These are phyloP conservation scores for Chelon labrosus DNA, from an alignment of 2,797 vertebrate genomes.

Conservation along the genomic window DNA sequence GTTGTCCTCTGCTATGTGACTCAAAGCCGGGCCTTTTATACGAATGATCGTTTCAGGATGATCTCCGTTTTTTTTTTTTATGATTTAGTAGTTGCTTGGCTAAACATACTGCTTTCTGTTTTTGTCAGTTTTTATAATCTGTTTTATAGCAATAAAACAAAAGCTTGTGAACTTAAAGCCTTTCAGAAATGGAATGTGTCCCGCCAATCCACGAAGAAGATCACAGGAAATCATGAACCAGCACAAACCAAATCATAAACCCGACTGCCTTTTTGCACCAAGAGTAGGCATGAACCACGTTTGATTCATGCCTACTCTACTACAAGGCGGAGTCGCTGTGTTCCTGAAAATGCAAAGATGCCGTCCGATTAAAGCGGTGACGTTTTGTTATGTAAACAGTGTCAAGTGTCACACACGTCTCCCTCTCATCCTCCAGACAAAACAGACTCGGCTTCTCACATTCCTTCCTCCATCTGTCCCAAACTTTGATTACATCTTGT, in stretches of 20 bases:
- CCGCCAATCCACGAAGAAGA: slow-evolving; percentile 51
- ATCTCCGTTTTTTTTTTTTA: slow-evolving; percentile 30
- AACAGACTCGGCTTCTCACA: slow-evolving; percentile 67
- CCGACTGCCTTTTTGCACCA: slow-evolving; percentile 42
- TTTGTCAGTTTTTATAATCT: slow-evolving; percentile 45
- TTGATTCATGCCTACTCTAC: slow-evolving; percentile 50
- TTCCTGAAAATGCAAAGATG: slow-evolving; percentile 60
- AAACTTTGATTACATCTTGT: slow-evolving; percentile 72
- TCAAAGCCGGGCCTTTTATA: slow-evolving; percentile 38
- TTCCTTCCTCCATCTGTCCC: slow-evolving; percentile 63
- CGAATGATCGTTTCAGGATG: slow-evolving; percentile 34
- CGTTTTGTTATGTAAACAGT: slow-evolving; percentile 80
- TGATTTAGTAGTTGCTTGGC: slow-evolving; percentile 57
- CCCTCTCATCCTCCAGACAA: slow-evolving; percentile 69
- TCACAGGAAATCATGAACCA: slow-evolving; percentile 62
- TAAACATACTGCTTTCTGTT: slow-evolving; percentile 44
- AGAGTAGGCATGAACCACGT: slow-evolving; percentile 57
- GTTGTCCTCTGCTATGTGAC: slow-evolving; percentile 35
- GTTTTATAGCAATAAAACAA: slow-evolving; percentile 62
- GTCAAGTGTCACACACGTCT: slow-evolving; percentile 75
- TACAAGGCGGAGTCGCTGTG: slow-evolving; percentile 22
- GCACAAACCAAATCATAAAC: slow-evolving; percentile 49
- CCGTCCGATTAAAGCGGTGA: slow-evolving; percentile 63
- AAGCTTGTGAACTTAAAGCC: slow-evolving; percentile 35
- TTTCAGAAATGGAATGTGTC: slow-evolving; percentile 46